Evolutionary conservation across 1,140 invertebrate species (phyloP).

Genomic region (Ruditapes philippinarum): DNA sequence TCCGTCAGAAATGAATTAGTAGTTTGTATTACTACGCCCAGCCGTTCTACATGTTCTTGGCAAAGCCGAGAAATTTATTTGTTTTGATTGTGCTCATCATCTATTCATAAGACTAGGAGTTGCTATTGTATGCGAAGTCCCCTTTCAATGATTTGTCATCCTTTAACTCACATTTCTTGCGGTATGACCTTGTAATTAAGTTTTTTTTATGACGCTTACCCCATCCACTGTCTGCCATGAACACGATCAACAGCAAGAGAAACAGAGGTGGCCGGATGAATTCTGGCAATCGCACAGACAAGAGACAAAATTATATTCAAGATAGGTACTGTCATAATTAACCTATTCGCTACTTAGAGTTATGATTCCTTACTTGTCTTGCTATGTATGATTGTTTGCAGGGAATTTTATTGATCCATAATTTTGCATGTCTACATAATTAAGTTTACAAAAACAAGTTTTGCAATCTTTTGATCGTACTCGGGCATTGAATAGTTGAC

Average conservation of each 20-base stretch:
- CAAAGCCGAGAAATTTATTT: slow-evolving; percentile 46
- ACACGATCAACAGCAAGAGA: slow-evolving; percentile 47
- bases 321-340: too few species aligned
- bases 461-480: too few species aligned
- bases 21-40: slow-evolving; percentile 41
- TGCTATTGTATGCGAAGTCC: neutral
- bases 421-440: too few species aligned
- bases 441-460: too few species aligned
- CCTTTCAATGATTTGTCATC: neutral
- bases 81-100: slow-evolving; percentile 28
- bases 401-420: too few species aligned
- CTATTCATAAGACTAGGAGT: neutral
- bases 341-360: too few species aligned
- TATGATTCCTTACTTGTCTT: too few species aligned
- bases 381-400: too few species aligned
- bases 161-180: neutral
- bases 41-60: slow-evolving; percentile 31
- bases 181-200: slow-evolving; percentile 37
- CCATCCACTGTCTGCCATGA: slow-evolving; percentile 51
- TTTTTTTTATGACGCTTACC: slow-evolving; percentile 38
- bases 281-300: slow-evolving; percentile 29
- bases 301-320: slow-evolving; percentile 42
- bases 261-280: slow-evolving; percentile 48
- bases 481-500: too few species aligned
- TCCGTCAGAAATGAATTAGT: slow-evolving; percentile 49